Conservation (phyloP, 2,888 invertebrate species). For the Lithophane socia region DNA sequence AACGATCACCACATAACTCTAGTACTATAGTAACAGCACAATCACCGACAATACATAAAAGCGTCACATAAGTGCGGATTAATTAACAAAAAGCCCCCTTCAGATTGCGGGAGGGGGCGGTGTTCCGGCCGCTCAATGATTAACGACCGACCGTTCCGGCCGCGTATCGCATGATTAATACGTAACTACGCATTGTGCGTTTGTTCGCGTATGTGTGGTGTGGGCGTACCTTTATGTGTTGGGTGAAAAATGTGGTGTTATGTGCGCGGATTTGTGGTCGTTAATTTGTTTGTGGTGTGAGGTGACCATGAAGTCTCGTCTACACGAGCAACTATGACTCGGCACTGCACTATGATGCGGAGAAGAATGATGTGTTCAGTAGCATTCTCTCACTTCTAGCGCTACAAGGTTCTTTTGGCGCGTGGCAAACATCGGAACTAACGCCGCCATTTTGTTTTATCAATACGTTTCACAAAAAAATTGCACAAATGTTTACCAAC, state of each 20-base stretch:
- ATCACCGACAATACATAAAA: conserved; percentile 71
- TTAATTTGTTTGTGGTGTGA: conserved; percentile 41
- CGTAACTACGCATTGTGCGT: conserved; percentile 82
- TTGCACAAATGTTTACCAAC: not conserved
- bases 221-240: conserved; percentile 66
- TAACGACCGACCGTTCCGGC: conserved; percentile 85
- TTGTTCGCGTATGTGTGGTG: conserved; percentile 66
- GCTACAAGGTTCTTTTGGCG: not conserved
- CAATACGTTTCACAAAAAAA: not conserved
- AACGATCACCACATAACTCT: conserved; percentile 30
- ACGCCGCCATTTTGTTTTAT: not conserved
- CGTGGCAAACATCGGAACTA: not conserved
- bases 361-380: not conserved
- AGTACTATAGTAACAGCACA: conserved; percentile 46
- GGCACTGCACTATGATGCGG: not conserved
- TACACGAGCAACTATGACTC: not conserved
- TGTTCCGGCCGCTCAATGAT: conserved; percentile 85
- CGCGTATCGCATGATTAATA: conserved; percentile 88
- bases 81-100: conserved; percentile 88
- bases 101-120: conserved; percentile 75
- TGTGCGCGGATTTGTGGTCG: conserved; percentile 42
- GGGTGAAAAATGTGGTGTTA: conserved; percentile 55
- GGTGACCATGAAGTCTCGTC: not conserved
- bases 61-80: conserved; percentile 80
- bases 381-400: not conserved